phyloP scores from a whole-genome alignment of 2,113 vertebrate genomes.

The Diglossa brunneiventris region DNA sequence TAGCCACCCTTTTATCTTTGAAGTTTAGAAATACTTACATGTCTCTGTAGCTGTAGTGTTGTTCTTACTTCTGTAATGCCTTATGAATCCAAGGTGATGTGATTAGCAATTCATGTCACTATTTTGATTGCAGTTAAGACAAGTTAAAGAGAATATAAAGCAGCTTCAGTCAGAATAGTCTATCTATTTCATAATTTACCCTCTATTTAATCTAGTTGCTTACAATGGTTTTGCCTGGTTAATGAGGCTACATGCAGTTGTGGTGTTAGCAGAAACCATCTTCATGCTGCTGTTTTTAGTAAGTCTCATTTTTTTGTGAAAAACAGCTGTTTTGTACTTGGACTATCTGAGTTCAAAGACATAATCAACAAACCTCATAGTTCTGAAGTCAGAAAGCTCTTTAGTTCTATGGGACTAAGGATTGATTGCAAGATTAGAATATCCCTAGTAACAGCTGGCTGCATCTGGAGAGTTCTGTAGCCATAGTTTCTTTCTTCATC shows the following conservation, averaged over 20 bases:
- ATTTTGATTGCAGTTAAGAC: slow-evolving; percentile 49
- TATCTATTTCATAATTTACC: background rate
- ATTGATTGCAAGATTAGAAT: slow-evolving; percentile 41
- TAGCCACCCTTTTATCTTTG: background rate
- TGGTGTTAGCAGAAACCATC: slow-evolving; percentile 41
- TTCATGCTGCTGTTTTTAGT: slow-evolving; percentile 51
- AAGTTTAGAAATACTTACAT: background rate
- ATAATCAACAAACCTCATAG: slow-evolving; percentile 56
- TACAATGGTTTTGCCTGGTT: background rate
- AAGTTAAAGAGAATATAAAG: background rate
- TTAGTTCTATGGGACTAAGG: slow-evolving; percentile 34
- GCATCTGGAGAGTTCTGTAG: slow-evolving; percentile 68
- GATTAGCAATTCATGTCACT: slow-evolving; percentile 34
- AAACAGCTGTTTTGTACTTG: slow-evolving; percentile 72
- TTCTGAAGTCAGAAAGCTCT: slow-evolving; percentile 38
- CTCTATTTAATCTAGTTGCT: background rate
- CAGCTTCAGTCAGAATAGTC: background rate
- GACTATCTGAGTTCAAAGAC: slow-evolving; percentile 72
- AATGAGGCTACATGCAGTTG: slow-evolving; percentile 17
- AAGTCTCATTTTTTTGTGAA: slow-evolving; percentile 59
- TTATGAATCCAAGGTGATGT: background rate
- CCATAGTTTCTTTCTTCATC: slow-evolving; percentile 44
- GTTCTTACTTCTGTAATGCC: background rate
- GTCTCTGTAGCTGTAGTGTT: background rate
- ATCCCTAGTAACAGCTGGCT: slow-evolving; percentile 73